phyloP scores from a whole-genome alignment of 2,113 vertebrate species.

The Geococcyx californianus region DNA sequence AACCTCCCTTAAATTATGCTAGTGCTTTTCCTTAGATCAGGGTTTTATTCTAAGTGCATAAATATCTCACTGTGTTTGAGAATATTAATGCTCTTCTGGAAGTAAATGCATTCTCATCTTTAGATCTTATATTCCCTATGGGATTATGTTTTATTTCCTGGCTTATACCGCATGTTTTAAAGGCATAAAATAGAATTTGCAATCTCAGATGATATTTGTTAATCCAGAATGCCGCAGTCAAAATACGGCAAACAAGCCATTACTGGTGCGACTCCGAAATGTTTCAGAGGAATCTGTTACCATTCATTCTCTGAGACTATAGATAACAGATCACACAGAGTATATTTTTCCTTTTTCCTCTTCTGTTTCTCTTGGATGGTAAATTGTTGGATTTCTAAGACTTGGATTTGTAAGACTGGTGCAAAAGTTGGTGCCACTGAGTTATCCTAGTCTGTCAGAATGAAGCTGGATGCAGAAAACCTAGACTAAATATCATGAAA shows the following conservation, averaged over 20 bases:
- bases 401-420: background rate
- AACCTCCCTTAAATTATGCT: background rate
- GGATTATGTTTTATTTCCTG: background rate
- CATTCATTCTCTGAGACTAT: background rate
- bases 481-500: background rate
- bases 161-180: background rate
- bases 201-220: background rate
- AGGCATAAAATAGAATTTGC: background rate
- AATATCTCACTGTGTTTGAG: background rate
- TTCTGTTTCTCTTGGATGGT: background rate
- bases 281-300: background rate
- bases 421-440: background rate
- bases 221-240: background rate
- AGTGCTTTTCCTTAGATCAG: background rate
- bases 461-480: background rate
- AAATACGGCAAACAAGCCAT: background rate
- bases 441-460: background rate
- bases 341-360: background rate
- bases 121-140: background rate
- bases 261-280: background rate
- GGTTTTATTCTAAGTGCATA: background rate
- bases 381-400: background rate
- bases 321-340: background rate
- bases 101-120: background rate
- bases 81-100: slow-evolving; percentile 12